A percentile compares a stretch with the other conserved stretches of the same genome.
Conservation (phyloP, 1,140 invertebrate genomes). For the Achroia grisella region DNA sequence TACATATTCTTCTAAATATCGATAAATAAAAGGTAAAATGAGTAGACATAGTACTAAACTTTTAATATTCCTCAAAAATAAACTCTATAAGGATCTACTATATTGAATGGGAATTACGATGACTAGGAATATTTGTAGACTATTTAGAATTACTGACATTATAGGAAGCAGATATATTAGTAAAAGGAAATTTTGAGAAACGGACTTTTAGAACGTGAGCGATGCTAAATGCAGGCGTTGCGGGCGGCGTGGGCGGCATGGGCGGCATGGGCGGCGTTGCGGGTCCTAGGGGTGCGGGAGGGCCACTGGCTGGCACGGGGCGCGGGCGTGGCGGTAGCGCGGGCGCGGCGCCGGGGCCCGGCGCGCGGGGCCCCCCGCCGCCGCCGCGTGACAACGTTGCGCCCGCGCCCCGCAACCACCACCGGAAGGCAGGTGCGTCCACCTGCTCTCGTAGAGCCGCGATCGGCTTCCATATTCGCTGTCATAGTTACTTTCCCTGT, state of each 20-base stretch:
- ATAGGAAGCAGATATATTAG: too few species aligned
- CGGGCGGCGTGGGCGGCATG: slow-evolving; percentile 60
- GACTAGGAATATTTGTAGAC: too few species aligned
- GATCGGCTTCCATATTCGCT: slow-evolving; percentile 49
- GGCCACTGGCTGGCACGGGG: slow-evolving; percentile 78
- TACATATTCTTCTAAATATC: too few species aligned
- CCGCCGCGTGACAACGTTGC: slow-evolving; percentile 82
- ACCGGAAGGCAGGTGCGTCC: slow-evolving; percentile 57
- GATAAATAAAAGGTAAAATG: too few species aligned
- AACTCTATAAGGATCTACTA: too few species aligned
- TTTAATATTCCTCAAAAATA: too few species aligned
- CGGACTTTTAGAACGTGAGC: background rate
- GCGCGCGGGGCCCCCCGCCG: slow-evolving; percentile 86
- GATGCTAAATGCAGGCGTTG: slow-evolving; percentile 12
- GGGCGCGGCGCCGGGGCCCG: slow-evolving; percentile 76
- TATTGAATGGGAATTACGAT: too few species aligned
- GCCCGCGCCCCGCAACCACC: slow-evolving; percentile 48
- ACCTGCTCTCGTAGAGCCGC: slow-evolving; percentile 17
- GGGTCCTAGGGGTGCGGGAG: slow-evolving; percentile 80
- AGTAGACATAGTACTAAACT: too few species aligned
- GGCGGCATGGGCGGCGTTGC: slow-evolving; percentile 78
- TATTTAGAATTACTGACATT: too few species aligned
- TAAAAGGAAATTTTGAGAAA: too few species aligned
- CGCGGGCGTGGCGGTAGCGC: slow-evolving; percentile 64
- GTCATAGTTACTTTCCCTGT: slow-evolving; percentile 57